Conservation (phyloP, 2,113 vertebrate genomes). For the Alligator sinensis region DNA sequence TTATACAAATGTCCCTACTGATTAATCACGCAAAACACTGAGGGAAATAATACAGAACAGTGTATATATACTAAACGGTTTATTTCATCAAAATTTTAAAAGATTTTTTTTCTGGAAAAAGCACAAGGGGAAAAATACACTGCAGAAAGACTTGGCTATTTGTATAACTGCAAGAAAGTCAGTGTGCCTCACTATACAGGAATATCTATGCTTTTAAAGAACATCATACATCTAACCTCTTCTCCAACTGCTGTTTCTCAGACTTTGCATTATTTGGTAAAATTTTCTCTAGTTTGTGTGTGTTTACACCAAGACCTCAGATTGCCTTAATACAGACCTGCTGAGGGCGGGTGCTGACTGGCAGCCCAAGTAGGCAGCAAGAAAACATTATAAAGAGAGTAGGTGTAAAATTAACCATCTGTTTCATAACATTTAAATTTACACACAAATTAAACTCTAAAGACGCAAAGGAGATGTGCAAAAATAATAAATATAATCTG, state of each 20-base stretch:
- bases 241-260: background rate
- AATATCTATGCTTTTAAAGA: background rate
- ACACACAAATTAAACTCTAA: background rate
- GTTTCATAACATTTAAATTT: background rate
- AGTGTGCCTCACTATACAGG: background rate
- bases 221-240: background rate
- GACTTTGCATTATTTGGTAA: background rate
- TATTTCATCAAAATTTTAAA: slow-evolving; percentile 7
- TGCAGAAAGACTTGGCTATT: background rate
- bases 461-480: background rate
- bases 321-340: too few relatives aligned
- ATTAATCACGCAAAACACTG: slow-evolving; percentile 44
- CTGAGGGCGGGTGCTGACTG: too few relatives aligned
- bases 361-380: slow-evolving; percentile 2
- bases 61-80: slow-evolving; percentile 46
- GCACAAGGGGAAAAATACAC: background rate
- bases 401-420: background rate
- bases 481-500: slow-evolving; percentile 32
- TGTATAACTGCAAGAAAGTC: background rate
- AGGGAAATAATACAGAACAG: slow-evolving; percentile 26
- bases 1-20: slow-evolving; percentile 62
- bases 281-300: background rate
- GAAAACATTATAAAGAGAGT: background rate
- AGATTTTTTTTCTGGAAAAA: background rate
- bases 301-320: too few relatives aligned